Conservation (phyloP, 2,888 invertebrate genomes). For the Malachius bipustulatus region DNA sequence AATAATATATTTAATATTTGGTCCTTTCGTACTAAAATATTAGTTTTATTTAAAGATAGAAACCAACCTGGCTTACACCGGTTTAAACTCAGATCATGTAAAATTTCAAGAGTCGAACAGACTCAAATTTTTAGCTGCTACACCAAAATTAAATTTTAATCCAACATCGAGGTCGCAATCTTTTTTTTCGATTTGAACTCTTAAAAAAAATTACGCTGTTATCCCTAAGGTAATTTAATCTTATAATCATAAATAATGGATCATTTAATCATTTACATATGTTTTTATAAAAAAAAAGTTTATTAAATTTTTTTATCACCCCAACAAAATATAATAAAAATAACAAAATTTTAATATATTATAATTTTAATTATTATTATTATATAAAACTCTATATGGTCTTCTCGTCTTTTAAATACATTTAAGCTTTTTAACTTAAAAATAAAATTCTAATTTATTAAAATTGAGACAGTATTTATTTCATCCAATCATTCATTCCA, state of each 20-base stretch:
- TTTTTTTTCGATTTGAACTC: no score
- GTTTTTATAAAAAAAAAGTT: slow-evolving; percentile 42
- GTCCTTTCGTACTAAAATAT: slow-evolving; percentile 70
- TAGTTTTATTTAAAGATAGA: slow-evolving; percentile 54
- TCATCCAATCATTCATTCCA: slow-evolving; percentile 66
- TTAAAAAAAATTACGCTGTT: no score
- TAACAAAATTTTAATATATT: slow-evolving; percentile 28
- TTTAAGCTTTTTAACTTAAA: slow-evolving; percentile 55
- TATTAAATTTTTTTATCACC: slow-evolving; percentile 49
- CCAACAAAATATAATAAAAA: slow-evolving; percentile 46
- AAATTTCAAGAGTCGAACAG: slow-evolving; percentile 74
- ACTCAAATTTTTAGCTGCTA: no score
- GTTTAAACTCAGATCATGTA: slow-evolving; percentile 85
- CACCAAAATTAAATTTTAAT: no score
- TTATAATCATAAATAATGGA: slow-evolving; percentile 49
- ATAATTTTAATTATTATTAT: slow-evolving; percentile 33
- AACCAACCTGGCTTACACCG: slow-evolving; percentile 77
- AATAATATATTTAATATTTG: no score
- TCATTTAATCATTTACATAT: slow-evolving; percentile 40
- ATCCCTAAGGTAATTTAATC: no score
- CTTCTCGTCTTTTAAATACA: slow-evolving; percentile 60
- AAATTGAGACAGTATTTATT: slow-evolving; percentile 49
- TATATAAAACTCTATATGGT: slow-evolving; percentile 62
- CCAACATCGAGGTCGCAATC: no score
- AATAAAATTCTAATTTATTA: slow-evolving; percentile 42